These are phyloP conservation scores for Elgaria multicarinata DNA, from an alignment of 2,113 vertebrate species.

Conservation along the genomic window DNA sequence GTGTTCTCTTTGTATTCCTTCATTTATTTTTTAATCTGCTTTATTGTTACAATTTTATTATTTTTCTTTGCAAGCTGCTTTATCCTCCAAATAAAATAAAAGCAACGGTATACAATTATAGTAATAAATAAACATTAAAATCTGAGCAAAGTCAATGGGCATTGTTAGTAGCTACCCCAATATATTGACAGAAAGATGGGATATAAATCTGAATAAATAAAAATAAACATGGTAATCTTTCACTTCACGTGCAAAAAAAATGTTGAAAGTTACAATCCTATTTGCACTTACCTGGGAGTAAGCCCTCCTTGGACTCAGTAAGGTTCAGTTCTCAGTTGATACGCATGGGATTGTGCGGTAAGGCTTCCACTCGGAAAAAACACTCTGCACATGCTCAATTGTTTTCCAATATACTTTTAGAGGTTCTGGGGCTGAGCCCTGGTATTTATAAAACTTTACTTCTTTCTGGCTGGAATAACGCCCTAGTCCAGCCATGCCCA, in stretches of 20 bases:
- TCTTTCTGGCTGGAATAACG: not conserved
- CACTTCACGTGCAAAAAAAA: not conserved
- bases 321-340: not conserved
- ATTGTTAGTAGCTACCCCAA: not conserved
- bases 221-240: not conserved
- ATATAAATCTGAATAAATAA: not conserved
- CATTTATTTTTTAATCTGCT: not conserved
- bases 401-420: not conserved
- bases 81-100: not conserved
- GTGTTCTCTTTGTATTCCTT: not conserved
- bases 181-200: not conserved
- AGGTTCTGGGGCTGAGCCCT: not conserved
- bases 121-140: not conserved
- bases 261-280: not conserved
- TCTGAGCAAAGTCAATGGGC: not conserved
- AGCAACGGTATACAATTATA: not conserved
- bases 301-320: not conserved
- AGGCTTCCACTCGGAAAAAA: not conserved
- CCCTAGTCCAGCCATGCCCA: not conserved
- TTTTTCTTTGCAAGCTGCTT: not conserved
- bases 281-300: not conserved
- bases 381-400: slow-evolving; percentile 1
- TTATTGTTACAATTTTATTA: not conserved
- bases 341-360: not conserved
- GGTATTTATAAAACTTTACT: not conserved